Percentiles rank a stretch among this genome's conserved stretches.
These are phyloP conservation scores for Slavum lentiscoides DNA, from an alignment of 2,888 invertebrate genomes.

Conservation along the genomic window DNA sequence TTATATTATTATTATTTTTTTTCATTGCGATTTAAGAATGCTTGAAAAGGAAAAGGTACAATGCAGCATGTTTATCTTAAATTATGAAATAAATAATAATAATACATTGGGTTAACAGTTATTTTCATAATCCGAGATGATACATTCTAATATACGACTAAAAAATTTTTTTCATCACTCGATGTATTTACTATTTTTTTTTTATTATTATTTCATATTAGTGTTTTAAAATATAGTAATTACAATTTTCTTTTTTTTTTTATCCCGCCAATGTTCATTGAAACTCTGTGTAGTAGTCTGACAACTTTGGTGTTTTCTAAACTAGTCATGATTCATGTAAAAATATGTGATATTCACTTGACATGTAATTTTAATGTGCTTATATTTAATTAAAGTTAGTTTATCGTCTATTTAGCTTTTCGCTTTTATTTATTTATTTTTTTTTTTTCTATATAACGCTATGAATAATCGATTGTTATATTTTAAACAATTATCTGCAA, in stretches of 20 bases:
- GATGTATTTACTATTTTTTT: not conserved
- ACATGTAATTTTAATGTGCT: constrained; percentile 2
- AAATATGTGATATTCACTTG: not conserved
- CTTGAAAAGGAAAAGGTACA: not conserved
- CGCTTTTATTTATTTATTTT: not conserved
- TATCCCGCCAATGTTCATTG: not conserved
- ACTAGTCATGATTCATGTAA: constrained; percentile 12
- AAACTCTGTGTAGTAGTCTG: too few relatives aligned
- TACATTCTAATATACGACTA: not conserved
- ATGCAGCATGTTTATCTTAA: not conserved
- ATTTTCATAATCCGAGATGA: not conserved
- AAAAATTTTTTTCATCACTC: not conserved
- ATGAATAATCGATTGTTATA: not conserved
- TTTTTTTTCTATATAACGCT: not conserved
- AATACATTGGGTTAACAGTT: not conserved
- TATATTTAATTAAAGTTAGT: constrained; percentile 25
- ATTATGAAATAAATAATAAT: constrained; percentile 3
- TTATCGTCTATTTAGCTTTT: constrained; percentile 21
- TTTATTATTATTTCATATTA: not conserved
- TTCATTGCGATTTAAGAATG: constrained; percentile 11
- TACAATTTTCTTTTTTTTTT: not conserved
- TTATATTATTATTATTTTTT: not conserved
- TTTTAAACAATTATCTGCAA: not conserved
- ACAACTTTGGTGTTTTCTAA: not conserved
- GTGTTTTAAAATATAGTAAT: not conserved